Evolutionary conservation across 2,888 invertebrate genomes (phyloP), one percentile per base, ranked within the genome.

Genomic region (Clostera curtula): DNA sequence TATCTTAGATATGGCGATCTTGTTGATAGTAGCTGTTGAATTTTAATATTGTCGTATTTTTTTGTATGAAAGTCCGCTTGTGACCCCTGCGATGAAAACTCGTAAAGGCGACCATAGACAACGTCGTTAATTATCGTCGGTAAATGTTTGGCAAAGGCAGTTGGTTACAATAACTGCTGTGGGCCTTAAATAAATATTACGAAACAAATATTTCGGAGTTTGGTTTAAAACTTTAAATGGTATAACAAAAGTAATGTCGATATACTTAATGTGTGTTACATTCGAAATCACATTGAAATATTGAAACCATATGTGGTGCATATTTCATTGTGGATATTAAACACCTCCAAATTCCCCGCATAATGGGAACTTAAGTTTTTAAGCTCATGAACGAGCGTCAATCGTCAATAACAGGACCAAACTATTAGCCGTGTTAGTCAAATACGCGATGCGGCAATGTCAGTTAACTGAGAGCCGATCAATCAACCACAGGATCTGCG

Each of bases 401-500:
- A n/a, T n/a, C 31, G 42, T 42, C 43, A 47, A 41, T 43, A 38
- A 42, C 40, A 41, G 42, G 44, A n/a, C n/a, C n/a, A n/a, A 47
- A 31, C 33, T 49, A 56, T 56, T 49, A 50, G 44, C 53, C 38
- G 40, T 43, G 38, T 46, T 38, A 43, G 39, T 37, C 39, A 44
- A 40, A 48, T 44, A 45, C 39, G 38, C 28, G 30, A 45, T 35
- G 40, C 45, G 46, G 49, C 36, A 40, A 44, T 44, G 21, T 36
- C 35, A 49, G 35, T 34, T 36, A 40, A 43, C 40, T 54, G 54
- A 52, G 48, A 37, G 50, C 49, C 55, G 42, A 71, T 76, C 69
- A 68, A 74, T 75, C 74, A 73, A 49, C 44, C 55, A 66, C 79
- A 82, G 83, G 83, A 82, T 73, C 71, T 80, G 31, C 74, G 80